These are phyloP conservation scores for Halcyon leucocephala DNA, from an alignment of 2,797 vertebrate genomes.

Conservation along the genomic window DNA sequence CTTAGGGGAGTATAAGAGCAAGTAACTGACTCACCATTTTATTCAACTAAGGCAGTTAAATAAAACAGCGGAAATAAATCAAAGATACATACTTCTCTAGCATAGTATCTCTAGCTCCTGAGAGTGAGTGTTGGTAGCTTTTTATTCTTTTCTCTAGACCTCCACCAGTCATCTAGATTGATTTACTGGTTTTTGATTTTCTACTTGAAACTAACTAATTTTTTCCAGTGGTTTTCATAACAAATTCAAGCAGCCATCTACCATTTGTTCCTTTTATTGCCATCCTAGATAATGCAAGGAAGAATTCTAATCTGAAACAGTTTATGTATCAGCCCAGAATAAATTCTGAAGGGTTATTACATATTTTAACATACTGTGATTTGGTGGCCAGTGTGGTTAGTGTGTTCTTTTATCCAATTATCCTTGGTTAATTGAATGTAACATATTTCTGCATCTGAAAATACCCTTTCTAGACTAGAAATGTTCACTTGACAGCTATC, in stretches of 20 bases:
- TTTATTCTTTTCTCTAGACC: background rate
- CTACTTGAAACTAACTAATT: background rate
- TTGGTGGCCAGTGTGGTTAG: background rate
- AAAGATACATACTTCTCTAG: background rate
- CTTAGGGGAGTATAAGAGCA: background rate
- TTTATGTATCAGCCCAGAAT: background rate
- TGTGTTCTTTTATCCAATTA: background rate
- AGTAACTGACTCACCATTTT: background rate
- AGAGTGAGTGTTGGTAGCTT: background rate
- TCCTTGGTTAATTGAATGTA: background rate
- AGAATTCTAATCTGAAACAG: background rate
- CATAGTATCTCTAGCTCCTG: background rate
- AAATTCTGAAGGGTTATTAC: background rate
- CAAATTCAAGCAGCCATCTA: background rate
- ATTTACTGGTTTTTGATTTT: background rate
- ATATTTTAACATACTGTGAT: background rate
- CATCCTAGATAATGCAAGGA: background rate
- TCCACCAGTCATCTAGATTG: background rate
- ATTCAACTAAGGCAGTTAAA: background rate
- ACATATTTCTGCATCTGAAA: background rate
- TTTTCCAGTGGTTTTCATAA: background rate
- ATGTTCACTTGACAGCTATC: fast-evolving
- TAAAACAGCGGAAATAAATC: background rate
- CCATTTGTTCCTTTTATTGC: background rate
- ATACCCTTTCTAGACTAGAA: background rate